Evolutionary conservation across 2,113 vertebrate species (phyloP).

Genomic region (Mugil cephalus): DNA sequence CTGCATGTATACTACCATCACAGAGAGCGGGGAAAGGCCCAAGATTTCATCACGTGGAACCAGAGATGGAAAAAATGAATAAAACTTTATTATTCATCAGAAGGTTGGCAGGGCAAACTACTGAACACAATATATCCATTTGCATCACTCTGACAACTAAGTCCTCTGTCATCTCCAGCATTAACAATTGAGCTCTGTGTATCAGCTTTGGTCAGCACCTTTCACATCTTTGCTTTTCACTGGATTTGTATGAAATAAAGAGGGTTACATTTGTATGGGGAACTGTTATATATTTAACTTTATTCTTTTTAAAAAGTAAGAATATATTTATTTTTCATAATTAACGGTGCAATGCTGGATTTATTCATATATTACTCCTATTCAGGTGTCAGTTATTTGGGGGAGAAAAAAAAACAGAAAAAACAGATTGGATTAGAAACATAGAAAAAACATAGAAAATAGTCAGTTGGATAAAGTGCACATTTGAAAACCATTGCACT

Average conservation of each 20-base stretch:
- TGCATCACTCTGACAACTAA: slow-evolving; percentile 74
- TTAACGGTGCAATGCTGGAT: neutral
- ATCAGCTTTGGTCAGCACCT: slow-evolving; percentile 37
- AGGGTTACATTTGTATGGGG: neutral
- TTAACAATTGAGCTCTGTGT: slow-evolving; percentile 72
- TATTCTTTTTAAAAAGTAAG: too few species aligned
- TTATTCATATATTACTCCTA: neutral
- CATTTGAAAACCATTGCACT: neutral
- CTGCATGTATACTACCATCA: slow-evolving; percentile 40
- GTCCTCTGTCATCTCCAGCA: slow-evolving; percentile 65
- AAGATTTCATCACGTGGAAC: slow-evolving; percentile 51
- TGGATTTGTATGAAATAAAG: slow-evolving; percentile 8
- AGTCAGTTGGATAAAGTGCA: neutral
- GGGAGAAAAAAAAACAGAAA: neutral
- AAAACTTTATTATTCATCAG: slow-evolving; percentile 82
- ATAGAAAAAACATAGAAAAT: neutral
- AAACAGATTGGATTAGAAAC: neutral
- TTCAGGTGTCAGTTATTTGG: neutral
- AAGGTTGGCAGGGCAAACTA: slow-evolving; percentile 61
- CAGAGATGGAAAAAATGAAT: slow-evolving; percentile 69
- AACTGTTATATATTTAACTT: neutral
- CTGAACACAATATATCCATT: slow-evolving; percentile 85
- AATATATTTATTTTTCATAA: too few species aligned
- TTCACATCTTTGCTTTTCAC: slow-evolving; percentile 47
- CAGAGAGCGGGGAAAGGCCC: slow-evolving; percentile 41